phyloP scores from a whole-genome alignment of 2,888 invertebrate genomes.

The Hirtodrosophila histrioides region DNA sequence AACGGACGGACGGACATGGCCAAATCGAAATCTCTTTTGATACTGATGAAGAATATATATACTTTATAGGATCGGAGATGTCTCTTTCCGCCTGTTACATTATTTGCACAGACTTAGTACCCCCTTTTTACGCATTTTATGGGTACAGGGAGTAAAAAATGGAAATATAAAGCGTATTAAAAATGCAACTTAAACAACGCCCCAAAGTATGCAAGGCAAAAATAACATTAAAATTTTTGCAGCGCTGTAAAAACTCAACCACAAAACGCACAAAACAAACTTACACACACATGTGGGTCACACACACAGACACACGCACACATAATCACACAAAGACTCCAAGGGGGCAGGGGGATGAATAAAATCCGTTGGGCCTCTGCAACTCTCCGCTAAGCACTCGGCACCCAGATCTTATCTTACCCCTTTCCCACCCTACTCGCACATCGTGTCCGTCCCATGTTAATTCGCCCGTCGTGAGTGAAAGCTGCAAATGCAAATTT shows the following conservation, averaged over 20 bases:
- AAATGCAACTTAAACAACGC: constrained; percentile 74
- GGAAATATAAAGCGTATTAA: constrained; percentile 71
- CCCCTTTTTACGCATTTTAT: too few relatives aligned
- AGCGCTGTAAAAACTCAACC: constrained; percentile 44
- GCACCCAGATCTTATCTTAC: constrained; percentile 6
- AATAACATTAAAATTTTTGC: constrained; percentile 62
- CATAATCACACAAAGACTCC: neutral
- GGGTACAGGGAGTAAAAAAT: constrained; percentile 42
- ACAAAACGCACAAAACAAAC: constrained; percentile 30
- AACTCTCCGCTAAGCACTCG: constrained; percentile 12
- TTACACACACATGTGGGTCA: too few relatives aligned
- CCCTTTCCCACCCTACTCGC: neutral
- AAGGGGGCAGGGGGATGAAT: constrained; percentile 9
- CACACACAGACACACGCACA: constrained; percentile 1
- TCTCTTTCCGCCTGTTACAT: neutral
- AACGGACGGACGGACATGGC: too few relatives aligned
- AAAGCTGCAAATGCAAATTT: constrained; percentile 60
- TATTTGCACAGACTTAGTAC: too few relatives aligned
- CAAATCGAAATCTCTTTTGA: too few relatives aligned
- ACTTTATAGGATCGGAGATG: too few relatives aligned
- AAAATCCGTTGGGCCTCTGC: constrained; percentile 25
- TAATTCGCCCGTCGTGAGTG: constrained; percentile 59
- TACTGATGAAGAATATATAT: too few relatives aligned
- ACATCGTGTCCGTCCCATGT: constrained; percentile 46
- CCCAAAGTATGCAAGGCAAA: constrained; percentile 71